These are phyloP conservation scores for Bombyx mandarina DNA, from an alignment of 1,140 invertebrate genomes.

Conservation along the genomic window DNA sequence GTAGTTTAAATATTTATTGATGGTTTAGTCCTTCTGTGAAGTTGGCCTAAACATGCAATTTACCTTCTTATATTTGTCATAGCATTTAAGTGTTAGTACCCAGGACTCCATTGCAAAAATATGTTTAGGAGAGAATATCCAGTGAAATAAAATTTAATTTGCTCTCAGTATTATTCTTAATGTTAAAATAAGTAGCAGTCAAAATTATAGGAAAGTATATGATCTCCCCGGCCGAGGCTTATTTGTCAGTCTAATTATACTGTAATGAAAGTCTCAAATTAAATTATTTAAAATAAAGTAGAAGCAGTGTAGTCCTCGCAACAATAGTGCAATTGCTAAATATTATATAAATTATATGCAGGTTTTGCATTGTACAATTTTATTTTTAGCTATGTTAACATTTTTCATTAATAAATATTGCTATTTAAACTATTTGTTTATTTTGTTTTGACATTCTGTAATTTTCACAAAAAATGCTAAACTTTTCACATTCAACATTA, in stretches of 20 bases:
- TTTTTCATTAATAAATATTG: constrained; percentile 66
- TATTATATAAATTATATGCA: constrained; percentile 65
- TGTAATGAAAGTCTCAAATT: constrained; percentile 39
- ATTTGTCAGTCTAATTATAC: constrained; percentile 18
- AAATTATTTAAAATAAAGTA: constrained; percentile 47
- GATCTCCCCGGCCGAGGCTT: constrained; percentile 55
- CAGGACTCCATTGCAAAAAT: constrained; percentile 41
- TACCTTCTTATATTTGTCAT: constrained; percentile 31
- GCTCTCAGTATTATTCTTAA: constrained; percentile 62
- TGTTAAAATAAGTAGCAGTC: constrained; percentile 39
- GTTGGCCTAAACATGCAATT: constrained; percentile 54
- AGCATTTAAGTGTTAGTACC: constrained; percentile 32
- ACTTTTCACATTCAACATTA: constrained; percentile 8
- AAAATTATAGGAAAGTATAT: constrained; percentile 47
- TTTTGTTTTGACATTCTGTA: constrained; percentile 41
- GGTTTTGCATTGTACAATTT: constrained; percentile 67
- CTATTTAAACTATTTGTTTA: constrained; percentile 61
- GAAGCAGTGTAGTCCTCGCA: constrained; percentile 66
- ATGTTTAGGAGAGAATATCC: constrained; percentile 31
- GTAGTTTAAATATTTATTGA: constrained; percentile 17
- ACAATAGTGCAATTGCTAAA: constrained; percentile 68
- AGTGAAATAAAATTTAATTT: constrained; percentile 63
- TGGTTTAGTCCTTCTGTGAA: constrained; percentile 26
- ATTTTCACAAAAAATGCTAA: not conserved
- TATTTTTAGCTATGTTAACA: constrained; percentile 67